Evolutionary conservation across 2,888 invertebrate species (phyloP), one percentile per base, ranked within the genome.

Genomic region (Melangyna quadrimaculata): DNA sequence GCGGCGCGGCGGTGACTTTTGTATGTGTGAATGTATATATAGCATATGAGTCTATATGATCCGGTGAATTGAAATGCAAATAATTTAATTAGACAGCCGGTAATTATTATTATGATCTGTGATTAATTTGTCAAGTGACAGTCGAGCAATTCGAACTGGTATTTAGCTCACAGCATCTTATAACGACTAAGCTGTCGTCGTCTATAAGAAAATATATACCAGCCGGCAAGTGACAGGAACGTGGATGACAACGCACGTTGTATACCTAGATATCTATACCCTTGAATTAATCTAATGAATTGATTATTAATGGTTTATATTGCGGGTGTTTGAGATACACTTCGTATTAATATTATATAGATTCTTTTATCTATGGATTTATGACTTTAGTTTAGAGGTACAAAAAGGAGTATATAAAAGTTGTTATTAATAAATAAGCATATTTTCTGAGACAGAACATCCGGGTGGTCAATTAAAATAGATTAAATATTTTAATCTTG

Each of bases 51-150:
- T 69, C 45, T 72, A 69, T 73, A 70, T 63, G 77, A 77, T 72
- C 67, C 73, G 80, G 81, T 78, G 86, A 81, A 86, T 81, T 86
- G 86, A 81, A 86, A 86, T 86, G 86, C 81, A 86, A 86, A 86
- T 86, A 86, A 86, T 86, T 86, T 86, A 86, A 86, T 86, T 86
- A 86, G 86, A 86, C 86, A 86, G 86, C 73, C 29, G 70, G 86
- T 86, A 86, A 86, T 86, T 86, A 86, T 86, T 86, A 86, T 86
- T 86, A 86, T 86, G 86, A 86, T 80, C 81, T 80, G 81, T 86
- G 86, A 86, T 86, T 86, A 86, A 86, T 86, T 86, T 86, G 86
- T 86, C 86, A 86, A 86, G 77, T 86, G 86, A 81, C 81, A 86
- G 81, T 57, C 17, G 70, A 65, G 70, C 81, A 57, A 81, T 86